Base-by-base conservation (phyloP, 2,888 invertebrate genomes). In the Pediacus dermestoides region DNA sequence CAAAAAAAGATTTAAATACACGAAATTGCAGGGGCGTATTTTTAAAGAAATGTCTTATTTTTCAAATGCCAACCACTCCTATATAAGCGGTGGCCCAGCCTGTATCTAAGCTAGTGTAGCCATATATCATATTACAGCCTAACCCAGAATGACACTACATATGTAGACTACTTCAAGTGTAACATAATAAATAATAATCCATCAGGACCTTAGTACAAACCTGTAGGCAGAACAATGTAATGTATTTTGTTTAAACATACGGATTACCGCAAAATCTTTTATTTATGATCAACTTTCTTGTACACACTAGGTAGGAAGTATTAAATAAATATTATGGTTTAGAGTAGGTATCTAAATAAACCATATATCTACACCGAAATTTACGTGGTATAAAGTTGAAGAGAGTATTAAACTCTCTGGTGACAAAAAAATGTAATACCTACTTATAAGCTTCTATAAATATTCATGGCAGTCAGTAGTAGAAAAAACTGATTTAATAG, bases 111-210 rank as follows among this genome's bases (percentile, higher is more conserved):
- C 32, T 50, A 40, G 44, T 42, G 42, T 31, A 39, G 47, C 47
- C 47, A 50, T 57, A 57, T 53, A 58, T 58, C 58, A 58, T 58
- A 57, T 58, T 57, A 51, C 56, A 35, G 50, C 56, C 56, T 54
- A 54, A 52, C 56, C 58, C 58, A 55, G 50, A 55, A 57, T 52
- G 56, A 55, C 55, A 58, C 42, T 52, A 52, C 51, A 55, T 45
- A 55, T 53, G 53, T 54, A 53, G 52, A 51, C 48, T 53, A 51
- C 48, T 45, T 48, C 48, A 46, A 47, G 42, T 44, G 48, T 44
- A 48, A 50, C 48, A 46, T 50, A 48, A 47, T 57, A 52, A 57
- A 57, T 55, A 53, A 52, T 46, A 44, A 46, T 53, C 50, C 43
- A n/a, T n/a, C 36, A 27, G 44, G 52, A 52, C 48, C 50, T 42